Evolutionary conservation across 2,888 invertebrate species (phyloP), one percentile per base, ranked within the genome.

Genomic region (Ectemnius cavifrons): DNA sequence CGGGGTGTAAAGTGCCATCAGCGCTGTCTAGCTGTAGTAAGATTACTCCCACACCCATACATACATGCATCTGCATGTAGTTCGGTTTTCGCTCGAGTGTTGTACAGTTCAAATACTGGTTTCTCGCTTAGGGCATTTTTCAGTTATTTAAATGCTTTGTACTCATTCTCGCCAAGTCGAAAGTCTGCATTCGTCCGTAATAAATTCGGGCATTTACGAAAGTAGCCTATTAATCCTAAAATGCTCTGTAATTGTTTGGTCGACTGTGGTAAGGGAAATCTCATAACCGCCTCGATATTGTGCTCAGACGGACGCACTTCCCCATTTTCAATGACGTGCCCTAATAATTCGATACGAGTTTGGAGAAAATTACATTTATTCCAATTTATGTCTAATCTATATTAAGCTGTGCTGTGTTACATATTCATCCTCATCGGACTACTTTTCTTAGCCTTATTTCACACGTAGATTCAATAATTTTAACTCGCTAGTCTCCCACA

Each of bases 161-260:
- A 11, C 27, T 78, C 52, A 4, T 18, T 45, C 0, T 13, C 8
- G 3, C 37, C 69, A n/a, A 75, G 71, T 2, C 2, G 5, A 20
- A 77, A 72, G 1, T 18, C 13, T 0, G 2, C 1, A 5, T 69
- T 45, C 4, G 16, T 49, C 5, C 46, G 37, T 0, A 75, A 58
- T 2, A 70, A 20, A n/a, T 63, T 61, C 0, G 0, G 18, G 11
- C 63, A 73, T n/a, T 82, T 83, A 2, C 83, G 52, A 18, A 84
- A 81, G 67, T 82, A 84, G 0, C 80, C 78, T 1, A 76, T 81
- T 0, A 83, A 59, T 0, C 80, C 81, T 2, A 82, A 56, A 61
- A 83, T 83, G 5, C 69, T 52, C 4, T 64, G 63, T 0, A 70
- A 8, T 1, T 60, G 20, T 1, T 45, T 70, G 2, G 4, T 61